phyloP scores from a whole-genome alignment of 2,113 vertebrate genomes.

The Nettapus auritus region DNA sequence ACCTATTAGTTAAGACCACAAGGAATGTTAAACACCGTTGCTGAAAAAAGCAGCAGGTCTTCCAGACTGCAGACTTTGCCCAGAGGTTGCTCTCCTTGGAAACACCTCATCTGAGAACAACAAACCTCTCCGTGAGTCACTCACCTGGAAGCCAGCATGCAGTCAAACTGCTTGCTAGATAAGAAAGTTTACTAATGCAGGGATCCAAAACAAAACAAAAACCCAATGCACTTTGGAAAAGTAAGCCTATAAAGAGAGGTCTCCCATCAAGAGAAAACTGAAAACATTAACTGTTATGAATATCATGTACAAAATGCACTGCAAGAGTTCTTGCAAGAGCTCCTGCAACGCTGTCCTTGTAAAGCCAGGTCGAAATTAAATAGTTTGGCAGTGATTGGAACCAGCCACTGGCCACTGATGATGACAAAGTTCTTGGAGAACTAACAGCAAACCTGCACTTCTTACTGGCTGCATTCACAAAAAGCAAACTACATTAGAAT shows the following conservation, averaged over 20 bases:
- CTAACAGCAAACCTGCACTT: neutral
- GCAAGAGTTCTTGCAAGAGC: neutral
- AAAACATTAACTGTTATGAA: neutral
- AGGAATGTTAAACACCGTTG: neutral
- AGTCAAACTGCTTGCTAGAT: neutral
- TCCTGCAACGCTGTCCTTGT: neutral
- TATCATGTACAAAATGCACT: neutral
- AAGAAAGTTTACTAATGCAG: neutral
- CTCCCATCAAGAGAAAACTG: neutral
- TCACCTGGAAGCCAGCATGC: neutral
- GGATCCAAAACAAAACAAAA: neutral
- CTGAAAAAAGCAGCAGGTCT: neutral
- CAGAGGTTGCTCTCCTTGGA: neutral
- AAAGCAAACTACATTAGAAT: neutral
- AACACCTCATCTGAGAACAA: neutral
- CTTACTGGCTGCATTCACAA: neutral
- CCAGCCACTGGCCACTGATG: neutral
- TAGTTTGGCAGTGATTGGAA: neutral
- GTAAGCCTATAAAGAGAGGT: neutral
- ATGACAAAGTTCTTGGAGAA: neutral
- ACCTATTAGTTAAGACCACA: neutral
- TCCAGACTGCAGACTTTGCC: slow-evolving; percentile 23
- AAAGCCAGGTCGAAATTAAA: neutral
- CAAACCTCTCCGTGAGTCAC: neutral
- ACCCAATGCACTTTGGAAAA: neutral